Conservation (phyloP, 2,888 invertebrate species). For the Ephialtes manifestator region DNA sequence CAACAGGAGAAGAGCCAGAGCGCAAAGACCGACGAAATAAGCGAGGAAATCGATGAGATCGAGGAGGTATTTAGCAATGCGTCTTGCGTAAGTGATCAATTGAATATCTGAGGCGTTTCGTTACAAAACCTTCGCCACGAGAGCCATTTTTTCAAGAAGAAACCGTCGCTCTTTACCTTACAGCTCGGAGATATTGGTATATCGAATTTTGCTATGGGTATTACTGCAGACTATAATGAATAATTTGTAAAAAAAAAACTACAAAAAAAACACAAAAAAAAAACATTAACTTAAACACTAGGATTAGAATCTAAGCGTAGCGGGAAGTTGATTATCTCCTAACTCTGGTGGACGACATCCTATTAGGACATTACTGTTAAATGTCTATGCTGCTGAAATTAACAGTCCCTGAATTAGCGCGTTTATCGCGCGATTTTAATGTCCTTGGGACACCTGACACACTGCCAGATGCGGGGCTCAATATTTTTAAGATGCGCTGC, state of each 20-base stretch:
- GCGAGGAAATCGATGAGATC: constrained; percentile 82
- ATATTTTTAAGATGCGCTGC: constrained; percentile 79
- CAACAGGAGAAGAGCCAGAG: constrained; percentile 79
- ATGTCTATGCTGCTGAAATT: constrained; percentile 67
- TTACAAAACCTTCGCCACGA: neutral
- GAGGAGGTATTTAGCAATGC: constrained; percentile 82
- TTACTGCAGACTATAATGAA: constrained; percentile 78
- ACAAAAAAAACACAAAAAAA: constrained; percentile 14
- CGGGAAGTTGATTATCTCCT: constrained; percentile 54
- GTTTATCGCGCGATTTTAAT: constrained; percentile 51
- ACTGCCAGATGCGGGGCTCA: constrained; percentile 83
- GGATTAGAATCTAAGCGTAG: constrained; percentile 64
- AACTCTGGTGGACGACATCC: constrained; percentile 68
- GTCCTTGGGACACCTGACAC: constrained; percentile 74
- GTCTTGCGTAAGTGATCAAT: constrained; percentile 81
- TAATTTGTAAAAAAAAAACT: constrained; percentile 71
- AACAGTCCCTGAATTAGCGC: constrained; percentile 16
- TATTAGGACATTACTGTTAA: constrained; percentile 65
- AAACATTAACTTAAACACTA: constrained; percentile 53
- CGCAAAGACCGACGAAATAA: constrained; percentile 81
- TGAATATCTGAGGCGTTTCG: constrained; percentile 61
- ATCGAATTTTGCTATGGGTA: constrained; percentile 80
- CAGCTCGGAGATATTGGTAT: constrained; percentile 82
- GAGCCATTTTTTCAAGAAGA: constrained; percentile 6
- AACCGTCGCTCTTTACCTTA: constrained; percentile 68